Conservation (phyloP, 2,113 vertebrate genomes). For the Rafetus swinhoei region DNA sequence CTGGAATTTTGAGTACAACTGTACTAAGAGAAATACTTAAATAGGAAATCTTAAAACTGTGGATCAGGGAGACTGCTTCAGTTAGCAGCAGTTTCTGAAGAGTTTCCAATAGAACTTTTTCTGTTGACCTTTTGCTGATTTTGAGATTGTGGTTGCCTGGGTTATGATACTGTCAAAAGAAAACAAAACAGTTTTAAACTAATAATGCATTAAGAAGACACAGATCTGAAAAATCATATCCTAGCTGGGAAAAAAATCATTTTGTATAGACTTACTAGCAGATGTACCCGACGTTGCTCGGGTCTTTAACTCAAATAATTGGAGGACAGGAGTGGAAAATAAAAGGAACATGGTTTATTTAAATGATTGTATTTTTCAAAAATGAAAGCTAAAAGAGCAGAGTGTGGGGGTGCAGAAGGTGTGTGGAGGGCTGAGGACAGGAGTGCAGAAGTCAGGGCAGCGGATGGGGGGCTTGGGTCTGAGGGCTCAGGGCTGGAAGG, state of each 20-base stretch:
- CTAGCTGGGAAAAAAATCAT: neutral
- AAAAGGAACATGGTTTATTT: too few relatives aligned
- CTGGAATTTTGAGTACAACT: neutral
- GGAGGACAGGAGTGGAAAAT: too few relatives aligned
- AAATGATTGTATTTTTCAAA: too few relatives aligned
- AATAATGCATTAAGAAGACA: neutral
- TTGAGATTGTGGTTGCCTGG: neutral
- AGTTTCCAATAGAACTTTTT: neutral
- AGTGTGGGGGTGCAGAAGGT: too few relatives aligned
- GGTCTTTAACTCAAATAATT: too few relatives aligned
- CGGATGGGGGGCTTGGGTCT: too few relatives aligned
- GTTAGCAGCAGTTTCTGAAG: neutral
- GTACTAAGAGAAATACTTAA: neutral
- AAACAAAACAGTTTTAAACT: neutral
- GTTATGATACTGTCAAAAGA: neutral
- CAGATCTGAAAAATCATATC: neutral
- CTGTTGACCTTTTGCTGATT: neutral
- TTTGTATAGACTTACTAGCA: neutral
- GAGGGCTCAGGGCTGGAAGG: too few relatives aligned
- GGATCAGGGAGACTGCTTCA: neutral
- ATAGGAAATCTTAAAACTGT: neutral
- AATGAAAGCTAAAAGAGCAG: too few relatives aligned
- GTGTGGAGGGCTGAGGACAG: too few relatives aligned
- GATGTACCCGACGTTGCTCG: too few relatives aligned
- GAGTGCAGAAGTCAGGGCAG: too few relatives aligned